phyloP scores from a whole-genome alignment of 2,113 vertebrate species.

The Camelus bactrianus region DNA sequence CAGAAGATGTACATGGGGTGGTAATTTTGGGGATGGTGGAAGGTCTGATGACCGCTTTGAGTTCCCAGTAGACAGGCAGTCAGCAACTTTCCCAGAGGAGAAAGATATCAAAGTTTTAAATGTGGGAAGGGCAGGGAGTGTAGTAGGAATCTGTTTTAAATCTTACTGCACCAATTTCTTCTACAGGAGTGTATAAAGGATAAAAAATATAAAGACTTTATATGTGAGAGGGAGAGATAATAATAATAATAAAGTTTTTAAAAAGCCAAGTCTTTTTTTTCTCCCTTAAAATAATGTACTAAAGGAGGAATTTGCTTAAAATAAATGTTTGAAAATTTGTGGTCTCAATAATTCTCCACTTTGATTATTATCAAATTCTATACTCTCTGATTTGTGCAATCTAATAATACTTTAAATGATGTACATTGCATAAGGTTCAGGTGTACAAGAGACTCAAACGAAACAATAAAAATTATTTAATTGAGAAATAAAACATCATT shows the following conservation, averaged over 20 bases:
- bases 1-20: not conserved
- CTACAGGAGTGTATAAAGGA: not conserved
- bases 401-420: constrained; percentile 38
- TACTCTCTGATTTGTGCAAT: not conserved
- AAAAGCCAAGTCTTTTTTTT: not conserved
- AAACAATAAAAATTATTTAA: not conserved
- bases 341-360: not conserved
- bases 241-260: not conserved
- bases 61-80: not conserved
- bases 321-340: not conserved
- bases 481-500: not conserved
- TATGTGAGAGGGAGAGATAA: not conserved
- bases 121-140: not conserved
- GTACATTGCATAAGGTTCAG: not conserved
- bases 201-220: not conserved
- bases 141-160: not conserved
- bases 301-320: not conserved
- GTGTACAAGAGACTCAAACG: not conserved
- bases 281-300: not conserved
- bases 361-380: not conserved
- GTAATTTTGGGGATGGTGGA: not conserved
- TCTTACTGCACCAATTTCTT: not conserved
- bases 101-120: not conserved
- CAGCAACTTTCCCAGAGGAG: not conserved
- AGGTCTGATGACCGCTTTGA: not conserved